phyloP scores from a whole-genome alignment of 2,888 invertebrate species.

The Frankliniella intonsa region DNA sequence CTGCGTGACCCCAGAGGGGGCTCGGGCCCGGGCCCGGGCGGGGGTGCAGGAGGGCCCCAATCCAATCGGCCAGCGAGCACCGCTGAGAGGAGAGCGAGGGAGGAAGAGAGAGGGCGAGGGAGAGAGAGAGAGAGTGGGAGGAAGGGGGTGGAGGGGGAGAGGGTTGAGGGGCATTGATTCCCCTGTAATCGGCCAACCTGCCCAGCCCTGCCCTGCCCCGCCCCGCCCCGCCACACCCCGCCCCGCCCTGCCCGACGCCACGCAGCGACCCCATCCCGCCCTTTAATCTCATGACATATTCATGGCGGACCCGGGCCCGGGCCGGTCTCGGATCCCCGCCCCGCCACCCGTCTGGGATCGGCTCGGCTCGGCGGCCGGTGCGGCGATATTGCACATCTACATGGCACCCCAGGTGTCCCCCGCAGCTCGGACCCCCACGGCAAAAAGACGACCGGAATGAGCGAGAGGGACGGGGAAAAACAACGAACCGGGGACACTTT shows the following conservation, averaged over 20 bases:
- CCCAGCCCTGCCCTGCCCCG: not conserved
- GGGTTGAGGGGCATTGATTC: not conserved
- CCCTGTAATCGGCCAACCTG: not conserved
- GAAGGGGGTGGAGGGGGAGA: too few relatives aligned
- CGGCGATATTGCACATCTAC: too few relatives aligned
- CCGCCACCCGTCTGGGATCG: not conserved
- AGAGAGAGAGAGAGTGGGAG: too few relatives aligned
- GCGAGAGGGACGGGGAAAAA: not conserved
- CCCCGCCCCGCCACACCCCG: not conserved
- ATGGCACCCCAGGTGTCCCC: not conserved
- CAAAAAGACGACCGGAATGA: not conserved
- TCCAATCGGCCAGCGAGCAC: conserved; percentile 5
- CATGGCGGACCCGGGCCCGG: not conserved
- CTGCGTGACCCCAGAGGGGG: not conserved
- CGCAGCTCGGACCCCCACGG: too few relatives aligned
- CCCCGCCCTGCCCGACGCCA: not conserved
- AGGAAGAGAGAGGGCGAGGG: too few relatives aligned
- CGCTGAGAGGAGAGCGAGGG: too few relatives aligned
- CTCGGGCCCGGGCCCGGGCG: not conserved
- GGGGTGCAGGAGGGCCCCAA: not conserved
- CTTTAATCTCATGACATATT: conserved; percentile 10
- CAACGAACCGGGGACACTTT: not conserved
- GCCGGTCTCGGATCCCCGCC: not conserved
- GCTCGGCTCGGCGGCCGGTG: not conserved
- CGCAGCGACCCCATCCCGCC: not conserved